phyloP scores from a whole-genome alignment of 1,140 invertebrate species.

The Melanaphis sacchari region DNA sequence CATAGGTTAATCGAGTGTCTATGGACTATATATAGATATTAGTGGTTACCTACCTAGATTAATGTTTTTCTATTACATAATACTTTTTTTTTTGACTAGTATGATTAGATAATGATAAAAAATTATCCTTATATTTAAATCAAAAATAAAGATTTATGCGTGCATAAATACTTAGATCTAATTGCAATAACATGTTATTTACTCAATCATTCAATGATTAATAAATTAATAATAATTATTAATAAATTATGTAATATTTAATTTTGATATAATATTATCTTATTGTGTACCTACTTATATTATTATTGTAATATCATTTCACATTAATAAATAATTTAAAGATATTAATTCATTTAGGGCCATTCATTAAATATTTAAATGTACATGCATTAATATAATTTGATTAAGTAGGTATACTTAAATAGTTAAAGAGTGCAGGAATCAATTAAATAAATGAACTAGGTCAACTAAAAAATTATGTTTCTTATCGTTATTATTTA shows the following conservation, averaged over 20 bases:
- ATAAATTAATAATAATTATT: not conserved
- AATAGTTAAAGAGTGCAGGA: not conserved
- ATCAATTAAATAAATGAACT: not conserved
- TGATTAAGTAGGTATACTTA: not conserved
- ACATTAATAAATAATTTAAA: not conserved
- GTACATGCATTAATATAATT: no score
- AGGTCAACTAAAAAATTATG: not conserved
- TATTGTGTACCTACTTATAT: not conserved
- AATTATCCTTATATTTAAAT: not conserved
- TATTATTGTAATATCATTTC: not conserved
- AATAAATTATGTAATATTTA: not conserved
- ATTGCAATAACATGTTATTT: not conserved
- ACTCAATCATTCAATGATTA: not conserved
- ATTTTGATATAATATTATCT: not conserved
- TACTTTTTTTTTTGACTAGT: not conserved
- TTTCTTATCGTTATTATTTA: not conserved
- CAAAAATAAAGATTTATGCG: not conserved
- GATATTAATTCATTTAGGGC: not conserved
- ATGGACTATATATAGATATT: not conserved
- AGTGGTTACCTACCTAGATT: no score
- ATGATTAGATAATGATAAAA: slow-evolving; percentile 8
- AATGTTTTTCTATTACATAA: not conserved
- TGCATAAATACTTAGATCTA: not conserved
- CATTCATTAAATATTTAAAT: not conserved
- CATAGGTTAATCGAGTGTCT: not conserved